phyloP scores from a whole-genome alignment of 2,888 invertebrate species.

The Dastarcus helophoroides region DNA sequence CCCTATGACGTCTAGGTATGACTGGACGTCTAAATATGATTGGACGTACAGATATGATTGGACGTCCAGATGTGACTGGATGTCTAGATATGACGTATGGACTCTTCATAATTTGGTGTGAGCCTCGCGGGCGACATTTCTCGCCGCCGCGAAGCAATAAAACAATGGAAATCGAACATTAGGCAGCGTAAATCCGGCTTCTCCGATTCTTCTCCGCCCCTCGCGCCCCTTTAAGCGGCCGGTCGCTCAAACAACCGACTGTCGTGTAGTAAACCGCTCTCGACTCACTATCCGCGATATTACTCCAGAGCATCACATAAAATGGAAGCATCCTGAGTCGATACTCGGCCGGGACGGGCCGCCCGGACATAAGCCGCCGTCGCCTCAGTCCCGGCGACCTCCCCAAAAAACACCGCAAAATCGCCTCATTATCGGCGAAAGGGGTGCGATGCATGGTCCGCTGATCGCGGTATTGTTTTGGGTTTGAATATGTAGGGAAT shows the following conservation, averaged over 20 bases:
- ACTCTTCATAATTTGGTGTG: no score
- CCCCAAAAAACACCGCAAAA: conserved; percentile 5
- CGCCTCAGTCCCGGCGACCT: conserved; percentile 11
- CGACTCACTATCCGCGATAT: conserved; percentile 34
- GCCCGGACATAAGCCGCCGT: conserved; percentile 14
- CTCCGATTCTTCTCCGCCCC: conserved; percentile 18
- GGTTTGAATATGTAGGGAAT: conserved; percentile 11
- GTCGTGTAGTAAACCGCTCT: conserved; percentile 30
- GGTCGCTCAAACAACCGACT: conserved; percentile 34
- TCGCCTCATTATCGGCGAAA: conserved; percentile 1
- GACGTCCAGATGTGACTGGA: no score
- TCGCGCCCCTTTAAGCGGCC: conserved; percentile 20
- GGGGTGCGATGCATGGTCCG: background rate
- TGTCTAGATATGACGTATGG: no score
- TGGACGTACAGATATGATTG: no score
- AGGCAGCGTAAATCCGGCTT: conserved; percentile 32
- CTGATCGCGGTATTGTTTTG: background rate
- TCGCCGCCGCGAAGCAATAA: conserved; percentile 20
- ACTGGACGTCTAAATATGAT: no score
- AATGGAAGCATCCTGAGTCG: conserved; percentile 33
- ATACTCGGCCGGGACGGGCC: conserved; percentile 22
- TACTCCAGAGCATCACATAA: conserved; percentile 31
- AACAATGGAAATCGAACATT: conserved; percentile 30
- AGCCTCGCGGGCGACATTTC: no score
- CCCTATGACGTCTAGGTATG: no score